Evolutionary conservation across 2,797 vertebrate species (phyloP).

Genomic region (Aotus griseimembra): DNA sequence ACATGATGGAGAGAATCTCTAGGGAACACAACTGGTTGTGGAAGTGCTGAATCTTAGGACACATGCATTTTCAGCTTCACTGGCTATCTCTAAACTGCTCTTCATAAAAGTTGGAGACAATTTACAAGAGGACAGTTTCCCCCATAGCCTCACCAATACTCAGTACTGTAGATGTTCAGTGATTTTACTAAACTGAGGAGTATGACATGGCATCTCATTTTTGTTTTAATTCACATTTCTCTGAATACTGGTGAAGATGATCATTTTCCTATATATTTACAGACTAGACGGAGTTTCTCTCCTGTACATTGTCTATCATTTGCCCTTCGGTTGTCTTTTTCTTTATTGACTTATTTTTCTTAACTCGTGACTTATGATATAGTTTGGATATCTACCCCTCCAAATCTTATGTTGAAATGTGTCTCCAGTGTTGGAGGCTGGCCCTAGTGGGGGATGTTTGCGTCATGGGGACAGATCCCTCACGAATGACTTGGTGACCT

Average conservation of each 20-base stretch:
- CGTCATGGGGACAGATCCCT: too few species aligned
- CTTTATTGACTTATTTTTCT: not conserved
- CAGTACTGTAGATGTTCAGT: not conserved
- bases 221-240: conserved; percentile 19
- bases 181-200: not conserved
- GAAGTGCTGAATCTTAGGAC: not conserved
- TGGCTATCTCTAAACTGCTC: not conserved
- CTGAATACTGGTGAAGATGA: not conserved
- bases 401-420: too few species aligned
- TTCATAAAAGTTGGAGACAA: not conserved
- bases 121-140: not conserved
- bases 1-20: not conserved
- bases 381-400: too few species aligned
- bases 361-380: not conserved
- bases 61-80: not conserved
- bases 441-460: too few species aligned
- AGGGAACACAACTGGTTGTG: not conserved
- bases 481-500: too few species aligned
- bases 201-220: not conserved
- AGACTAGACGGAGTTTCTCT: not conserved
- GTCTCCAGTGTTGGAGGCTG: too few species aligned
- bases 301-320: not conserved
- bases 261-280: not conserved
- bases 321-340: not conserved
- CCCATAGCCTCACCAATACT: not conserved